These are phyloP conservation scores for Galaxias olidus DNA, from an alignment of 2,797 vertebrate species.

Conservation along the genomic window DNA sequence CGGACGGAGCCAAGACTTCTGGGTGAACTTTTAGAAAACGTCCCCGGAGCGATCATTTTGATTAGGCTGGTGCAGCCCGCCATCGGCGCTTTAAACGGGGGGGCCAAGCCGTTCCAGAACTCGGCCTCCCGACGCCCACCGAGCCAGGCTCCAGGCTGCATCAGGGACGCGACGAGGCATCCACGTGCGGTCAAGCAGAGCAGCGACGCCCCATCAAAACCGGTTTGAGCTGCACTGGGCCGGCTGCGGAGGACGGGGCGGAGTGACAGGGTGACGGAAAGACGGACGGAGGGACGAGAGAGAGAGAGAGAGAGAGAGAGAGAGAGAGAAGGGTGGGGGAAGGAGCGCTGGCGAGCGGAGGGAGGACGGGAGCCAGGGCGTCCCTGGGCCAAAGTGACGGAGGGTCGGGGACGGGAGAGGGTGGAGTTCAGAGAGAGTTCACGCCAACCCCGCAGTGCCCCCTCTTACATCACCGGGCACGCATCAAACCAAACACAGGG, in stretches of 20 bases:
- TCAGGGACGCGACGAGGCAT: background rate
- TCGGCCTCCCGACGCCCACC: background rate
- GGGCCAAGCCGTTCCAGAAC: conserved; percentile 2
- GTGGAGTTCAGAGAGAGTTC: conserved; percentile 47
- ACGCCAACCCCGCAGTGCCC: conserved; percentile 24
- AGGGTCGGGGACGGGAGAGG: conserved; percentile 3
- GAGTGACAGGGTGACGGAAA: background rate
- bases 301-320: background rate
- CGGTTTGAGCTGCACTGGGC: conserved; percentile 9
- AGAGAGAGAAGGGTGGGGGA: background rate
- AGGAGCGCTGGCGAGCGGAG: background rate
- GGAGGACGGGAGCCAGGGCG: background rate
- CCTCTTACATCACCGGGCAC: no score
- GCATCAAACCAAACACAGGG: no score
- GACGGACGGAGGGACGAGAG: background rate
- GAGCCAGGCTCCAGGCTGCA: background rate
- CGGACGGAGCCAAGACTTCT: background rate
- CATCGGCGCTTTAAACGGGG: background rate
- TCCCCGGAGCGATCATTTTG: conserved; percentile 5
- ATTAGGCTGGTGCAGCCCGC: background rate
- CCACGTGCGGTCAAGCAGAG: no score
- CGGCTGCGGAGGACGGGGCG: background rate
- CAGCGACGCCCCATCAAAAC: conserved; percentile 3
- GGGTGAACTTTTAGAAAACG: conserved; percentile 14
- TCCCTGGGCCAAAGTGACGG: background rate